These are phyloP conservation scores for Sinocyclocheilus rhinocerous DNA, from an alignment of 2,113 vertebrate genomes.

Conservation along the genomic window DNA sequence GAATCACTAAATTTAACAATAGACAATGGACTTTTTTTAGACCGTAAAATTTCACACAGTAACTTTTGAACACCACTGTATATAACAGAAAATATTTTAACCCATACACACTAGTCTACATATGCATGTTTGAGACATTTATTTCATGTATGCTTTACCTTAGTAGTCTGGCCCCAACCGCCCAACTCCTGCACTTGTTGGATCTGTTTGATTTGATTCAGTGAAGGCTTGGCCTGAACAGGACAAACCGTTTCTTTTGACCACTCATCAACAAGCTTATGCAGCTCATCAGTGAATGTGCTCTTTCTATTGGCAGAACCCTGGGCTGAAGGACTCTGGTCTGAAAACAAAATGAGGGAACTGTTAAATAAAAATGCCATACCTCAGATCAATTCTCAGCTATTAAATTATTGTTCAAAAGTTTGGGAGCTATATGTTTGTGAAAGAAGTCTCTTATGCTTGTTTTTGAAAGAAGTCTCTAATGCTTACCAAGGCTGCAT, in stretches of 20 bases:
- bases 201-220: slow-evolving; percentile 91
- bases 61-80: not conserved
- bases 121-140: slow-evolving; percentile 10
- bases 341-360: slow-evolving; percentile 57
- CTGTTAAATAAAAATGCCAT: slow-evolving; percentile 7
- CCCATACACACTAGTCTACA: not conserved
- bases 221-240: slow-evolving; percentile 80
- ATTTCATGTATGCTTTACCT: slow-evolving; percentile 71
- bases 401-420: not conserved
- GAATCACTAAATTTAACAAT: not conserved
- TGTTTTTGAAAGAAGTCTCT: too few relatives aligned
- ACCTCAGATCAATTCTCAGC: not conserved
- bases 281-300: slow-evolving; percentile 91
- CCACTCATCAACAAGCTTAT: slow-evolving; percentile 91
- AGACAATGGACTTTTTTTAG: not conserved
- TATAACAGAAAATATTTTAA: not conserved
- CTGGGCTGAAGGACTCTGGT: slow-evolving; percentile 71
- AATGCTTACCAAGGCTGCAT: not conserved
- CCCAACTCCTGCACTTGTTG: slow-evolving; percentile 85
- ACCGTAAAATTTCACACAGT: not conserved
- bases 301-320: slow-evolving; percentile 78
- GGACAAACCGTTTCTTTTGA: slow-evolving; percentile 82
- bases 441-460: not conserved
- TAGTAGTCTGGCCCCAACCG: slow-evolving; percentile 78
- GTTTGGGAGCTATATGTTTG: not conserved